Evolutionary conservation across 2,888 invertebrate species (phyloP), one percentile per base, ranked within the genome.

Genomic region (Parascotia fuliginaria): DNA sequence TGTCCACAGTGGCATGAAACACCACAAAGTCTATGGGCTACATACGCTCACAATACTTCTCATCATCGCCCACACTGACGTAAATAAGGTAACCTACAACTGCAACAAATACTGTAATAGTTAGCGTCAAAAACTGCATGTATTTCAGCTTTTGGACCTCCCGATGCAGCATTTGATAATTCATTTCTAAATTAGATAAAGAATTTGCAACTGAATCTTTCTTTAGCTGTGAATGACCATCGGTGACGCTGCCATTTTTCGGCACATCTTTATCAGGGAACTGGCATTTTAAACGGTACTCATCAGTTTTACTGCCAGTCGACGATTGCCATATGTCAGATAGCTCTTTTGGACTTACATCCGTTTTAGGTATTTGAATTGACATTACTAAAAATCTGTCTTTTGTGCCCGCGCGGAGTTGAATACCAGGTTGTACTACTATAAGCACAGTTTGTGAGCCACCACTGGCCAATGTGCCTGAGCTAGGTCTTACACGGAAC

Each of bases 331-430:
- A 97, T 45, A 97, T 83, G 7, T 96, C 96, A 0, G 93, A 78
- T 5, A 97, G 81, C 65, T 96, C 96, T 59, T 94, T 93, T 0
- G 85, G 73, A 0, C 94, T 88, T 34, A 93, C 67, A 55, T 94
- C 94, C 0, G 89, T 78, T 46, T 93, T 93, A 0, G 95, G 93
- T 4, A 95, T 89, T 28, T 95, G 93, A 61, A 96, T 94, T 27
- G 96, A 96, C 96, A 98, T 96, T 1, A 98, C 95, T 14, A 98
- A 93, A 82, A 98, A 98, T 82, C 97, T 96, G 78, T 98, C 98
- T 76, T 95, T 95, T 0, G 95, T 91, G 0, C 96, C 93, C 9
- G 94, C 93, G 1, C 94, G 94, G 6, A 95, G 68, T 55, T 94
- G 94, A 70, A 95, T 95, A 3, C 96, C 96, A 9, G 95, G 93